These are phyloP conservation scores for Drosophila silvestris DNA, from an alignment of 2,888 invertebrate species.

Conservation along the genomic window DNA sequence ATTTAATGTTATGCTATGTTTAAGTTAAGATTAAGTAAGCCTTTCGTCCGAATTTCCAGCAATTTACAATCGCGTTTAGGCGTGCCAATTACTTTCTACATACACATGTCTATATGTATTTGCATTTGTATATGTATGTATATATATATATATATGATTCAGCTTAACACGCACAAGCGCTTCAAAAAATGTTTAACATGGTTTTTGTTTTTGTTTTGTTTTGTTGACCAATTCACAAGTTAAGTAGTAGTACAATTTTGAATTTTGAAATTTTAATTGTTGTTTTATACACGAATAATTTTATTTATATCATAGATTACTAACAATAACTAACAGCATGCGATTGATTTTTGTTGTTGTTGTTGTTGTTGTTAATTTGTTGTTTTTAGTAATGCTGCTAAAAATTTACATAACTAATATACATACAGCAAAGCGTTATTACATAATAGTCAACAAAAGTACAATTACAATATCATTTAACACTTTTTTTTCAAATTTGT, in stretches of 20 bases:
- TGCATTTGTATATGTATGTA: constrained; percentile 7
- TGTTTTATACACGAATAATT: constrained; percentile 58
- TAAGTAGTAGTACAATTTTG: constrained; percentile 35
- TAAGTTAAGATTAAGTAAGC: constrained; percentile 67
- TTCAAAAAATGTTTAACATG: constrained; percentile 35
- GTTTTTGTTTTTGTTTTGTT: constrained; percentile 7
- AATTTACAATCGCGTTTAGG: constrained; percentile 63
- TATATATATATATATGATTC: constrained; percentile 9
- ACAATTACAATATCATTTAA: constrained; percentile 68
- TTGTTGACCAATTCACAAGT: constrained; percentile 45
- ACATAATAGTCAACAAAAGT: constrained; percentile 83
- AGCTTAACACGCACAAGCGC: constrained; percentile 49
- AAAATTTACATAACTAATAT: constrained; percentile 76
- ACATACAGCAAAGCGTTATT: constrained; percentile 79
- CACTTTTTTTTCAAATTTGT: constrained; percentile 33
- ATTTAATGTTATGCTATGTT: constrained; percentile 37
- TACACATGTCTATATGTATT: not conserved
- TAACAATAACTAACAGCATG: constrained; percentile 79
- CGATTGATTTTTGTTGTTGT: constrained; percentile 47
- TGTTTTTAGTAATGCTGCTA: constrained; percentile 53
- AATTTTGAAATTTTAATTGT: constrained; percentile 51
- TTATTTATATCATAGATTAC: constrained; percentile 62
- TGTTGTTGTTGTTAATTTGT: constrained; percentile 39
- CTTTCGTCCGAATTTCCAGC: constrained; percentile 59
- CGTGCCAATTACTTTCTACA: constrained; percentile 30